A percentile compares a stretch with the other conserved stretches of the same genome.
phyloP scores from a whole-genome alignment of 2,888 invertebrate genomes.

The Drosophila conformis region DNA sequence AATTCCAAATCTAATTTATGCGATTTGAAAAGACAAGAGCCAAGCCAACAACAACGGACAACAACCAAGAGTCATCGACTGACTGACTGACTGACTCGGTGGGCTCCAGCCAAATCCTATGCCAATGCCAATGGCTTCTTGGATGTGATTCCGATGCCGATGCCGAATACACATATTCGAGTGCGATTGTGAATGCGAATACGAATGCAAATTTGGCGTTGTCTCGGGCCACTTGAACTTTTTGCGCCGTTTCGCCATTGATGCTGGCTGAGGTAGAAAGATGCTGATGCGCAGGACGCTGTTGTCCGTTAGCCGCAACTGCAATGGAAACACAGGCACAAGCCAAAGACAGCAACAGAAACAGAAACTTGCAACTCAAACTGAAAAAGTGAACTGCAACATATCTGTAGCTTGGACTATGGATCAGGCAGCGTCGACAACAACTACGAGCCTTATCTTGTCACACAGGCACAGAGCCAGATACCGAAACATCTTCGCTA shows the following conservation, averaged over 20 bases:
- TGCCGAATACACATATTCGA: constrained; percentile 29
- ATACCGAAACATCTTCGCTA: constrained; percentile 13
- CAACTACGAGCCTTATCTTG: constrained; percentile 67
- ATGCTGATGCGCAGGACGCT: constrained; percentile 63
- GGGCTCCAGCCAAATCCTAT: constrained; percentile 20
- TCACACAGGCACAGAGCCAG: constrained; percentile 51
- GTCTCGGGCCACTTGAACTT: constrained; percentile 56
- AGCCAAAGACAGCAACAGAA: constrained; percentile 55
- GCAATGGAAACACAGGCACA: constrained; percentile 44
- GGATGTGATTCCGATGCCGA: constrained; percentile 27
- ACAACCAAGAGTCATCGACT: constrained; percentile 10
- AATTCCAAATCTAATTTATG: constrained; percentile 73
- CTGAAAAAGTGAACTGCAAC: constrained; percentile 27
- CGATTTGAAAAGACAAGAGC: constrained; percentile 40
- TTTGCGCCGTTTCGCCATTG: constrained; percentile 37
- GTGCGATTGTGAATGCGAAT: constrained; percentile 27
- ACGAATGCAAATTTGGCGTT: constrained; percentile 63
- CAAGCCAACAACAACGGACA: constrained; percentile 3
- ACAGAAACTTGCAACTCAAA: constrained; percentile 30
- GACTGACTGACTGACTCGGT: background rate
- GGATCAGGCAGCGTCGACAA: constrained; percentile 19
- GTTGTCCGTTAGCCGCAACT: constrained; percentile 49
- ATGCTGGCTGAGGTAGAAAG: constrained; percentile 32
- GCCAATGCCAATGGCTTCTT: constrained; percentile 57
- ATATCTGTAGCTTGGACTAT: constrained; percentile 22